Evolutionary conservation across 2,888 invertebrate genomes (phyloP), one percentile per base, ranked within the genome.

Genomic region (Mythimna lalbum): DNA sequence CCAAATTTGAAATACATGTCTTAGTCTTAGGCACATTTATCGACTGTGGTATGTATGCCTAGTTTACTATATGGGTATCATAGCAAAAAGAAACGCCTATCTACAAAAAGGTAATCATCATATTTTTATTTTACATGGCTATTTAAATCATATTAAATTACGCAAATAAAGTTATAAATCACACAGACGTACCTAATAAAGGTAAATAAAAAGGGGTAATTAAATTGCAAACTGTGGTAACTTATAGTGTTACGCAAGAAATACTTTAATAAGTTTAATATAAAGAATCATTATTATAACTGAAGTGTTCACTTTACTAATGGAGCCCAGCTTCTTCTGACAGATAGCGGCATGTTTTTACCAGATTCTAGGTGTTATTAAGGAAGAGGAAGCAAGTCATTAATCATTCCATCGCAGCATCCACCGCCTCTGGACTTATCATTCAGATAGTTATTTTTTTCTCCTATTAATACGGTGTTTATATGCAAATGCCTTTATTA

Each of bases 301-400:
- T 65, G 21, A 74, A 63, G 50, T 69, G 61, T 61, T 76, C 64
- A 57, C 67, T 77, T 74, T 67, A 73, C 68, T 81, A 78, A 81
- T 82, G 74, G 70, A 78, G 21, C 68, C 71, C 63, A 82, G 76
- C 83, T 83, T 85, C 82, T 85, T 82, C 80, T 78, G 63, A 69
- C 36, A 55, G 62, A 73, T 76, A 76, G 84, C 76, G 81, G 76
- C 63, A 78, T 76, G 77, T 75, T 79, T 82, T 84, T 75, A 72
- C 66, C 52, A 73, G 69, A 78, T 76, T 77, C 56, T 63, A 65
- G 67, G 62, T 71, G 66, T 68, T 82, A 78, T 86, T 84, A 84
- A 81, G 86, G 83, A 86, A 87, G 78, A 87, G 85, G 84, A 87
- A 88, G 82, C 71, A 59, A 65, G 72, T 77, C 86, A 89, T 90